A percentile compares a stretch with the other conserved stretches of the same genome.
phyloP scores from a whole-genome alignment of 1,140 invertebrate genomes.

The Oncopeltus fasciatus region DNA sequence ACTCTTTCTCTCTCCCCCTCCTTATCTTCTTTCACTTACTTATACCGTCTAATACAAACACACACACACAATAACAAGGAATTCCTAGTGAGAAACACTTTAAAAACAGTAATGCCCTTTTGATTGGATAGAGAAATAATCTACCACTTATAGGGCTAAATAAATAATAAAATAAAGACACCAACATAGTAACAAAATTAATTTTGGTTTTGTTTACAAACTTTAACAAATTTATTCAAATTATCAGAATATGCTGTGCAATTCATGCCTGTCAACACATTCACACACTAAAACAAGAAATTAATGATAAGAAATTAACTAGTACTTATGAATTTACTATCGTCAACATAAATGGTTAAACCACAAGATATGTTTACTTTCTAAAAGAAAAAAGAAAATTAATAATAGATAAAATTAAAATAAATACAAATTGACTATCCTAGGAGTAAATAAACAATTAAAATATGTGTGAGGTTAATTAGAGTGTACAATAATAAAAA shows the following conservation, averaged over 20 bases:
- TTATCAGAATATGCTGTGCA: neutral
- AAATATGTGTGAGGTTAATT: neutral
- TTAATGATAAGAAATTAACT: slow-evolving; percentile 8
- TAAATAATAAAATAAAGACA: neutral
- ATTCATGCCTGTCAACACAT: slow-evolving; percentile 2
- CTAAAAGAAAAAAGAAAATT: neutral
- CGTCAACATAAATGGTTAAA: slow-evolving; percentile 13
- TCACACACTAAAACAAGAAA: slow-evolving; percentile 1
- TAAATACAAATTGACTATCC: neutral
- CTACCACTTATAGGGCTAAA: too few relatives aligned
- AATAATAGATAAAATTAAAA: slow-evolving; percentile 3
- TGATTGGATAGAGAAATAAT: too few relatives aligned
- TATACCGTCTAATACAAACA: too few relatives aligned
- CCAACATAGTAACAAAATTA: neutral
- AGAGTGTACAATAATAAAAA: slow-evolving; percentile 2
- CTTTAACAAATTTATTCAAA: neutral
- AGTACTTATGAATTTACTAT: slow-evolving; percentile 8
- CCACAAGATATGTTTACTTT: slow-evolving; percentile 13
- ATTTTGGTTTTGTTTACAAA: neutral
- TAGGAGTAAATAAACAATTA: neutral
- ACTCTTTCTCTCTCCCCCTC: too few relatives aligned
- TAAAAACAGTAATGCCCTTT: too few relatives aligned
- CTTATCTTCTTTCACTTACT: too few relatives aligned
- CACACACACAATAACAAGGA: too few relatives aligned
- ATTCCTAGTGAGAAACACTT: too few relatives aligned